Base-by-base conservation (phyloP, 2,888 invertebrate genomes). In the Drosophila infuscata region DNA sequence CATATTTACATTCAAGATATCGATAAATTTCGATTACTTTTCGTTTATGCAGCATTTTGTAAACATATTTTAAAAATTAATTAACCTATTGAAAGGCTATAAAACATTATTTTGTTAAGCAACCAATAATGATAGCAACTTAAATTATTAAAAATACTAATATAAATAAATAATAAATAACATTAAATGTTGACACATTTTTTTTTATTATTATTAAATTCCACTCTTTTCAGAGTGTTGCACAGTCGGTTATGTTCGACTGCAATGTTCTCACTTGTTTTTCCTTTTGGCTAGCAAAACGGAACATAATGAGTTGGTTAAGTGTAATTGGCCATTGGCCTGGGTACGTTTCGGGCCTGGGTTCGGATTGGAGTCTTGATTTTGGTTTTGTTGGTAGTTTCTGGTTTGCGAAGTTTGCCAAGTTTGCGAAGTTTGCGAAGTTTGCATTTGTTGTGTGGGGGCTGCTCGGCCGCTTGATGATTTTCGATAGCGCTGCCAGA, bases 291-390 rank as follows among this genome's bases (percentile, higher is more conserved):
- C 76, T 57, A 56, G 70, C 78, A 80, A 78, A 74, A 70, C 73
- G 82, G 79, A 88, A 88, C 79, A 84, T 83, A 83, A 83, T 88
- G 85, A 83, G 88, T 84, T 88, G 87, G 88, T 88, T 87, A 83
- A 82, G 77, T 85, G 85, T 82, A 83, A 88, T 83, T 83, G 82
- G 87, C 72, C 49, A 72, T 76, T 72, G 82, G 82, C 60, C 61
- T 49, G 81, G 69, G 66, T 71, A 67, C 33, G 68, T 62, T 66
- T 58, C 43, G 62, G 73, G 61, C 51, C 64, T 17, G 54, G 36
- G 20, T 43, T 61, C 30, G 36, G 59, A 29, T 35, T 43, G 7
- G 46, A 25, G 46, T 15, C 46, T 46, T 46, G 25, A 25, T 46
- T 46, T 25, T 25, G 25, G 25, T 25, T 25, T 25, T 25, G 25